Evolutionary conservation across 1,140 invertebrate genomes (phyloP), one percentile per base, ranked within the genome.

Genomic region (Tenebrio molitor): DNA sequence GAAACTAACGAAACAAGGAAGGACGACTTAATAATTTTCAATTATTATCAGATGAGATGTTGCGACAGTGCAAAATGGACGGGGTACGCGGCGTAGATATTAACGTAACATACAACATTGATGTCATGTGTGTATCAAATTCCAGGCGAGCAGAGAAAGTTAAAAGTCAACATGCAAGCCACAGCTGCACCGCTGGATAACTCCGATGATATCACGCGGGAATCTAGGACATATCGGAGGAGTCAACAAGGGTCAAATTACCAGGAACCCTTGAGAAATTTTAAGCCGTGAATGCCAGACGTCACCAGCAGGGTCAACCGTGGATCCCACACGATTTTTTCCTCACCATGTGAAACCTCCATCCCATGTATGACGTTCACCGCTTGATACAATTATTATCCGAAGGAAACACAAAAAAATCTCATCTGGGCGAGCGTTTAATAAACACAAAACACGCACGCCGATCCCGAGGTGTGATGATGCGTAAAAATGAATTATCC

Each of bases 111-210:
- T 50, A 42, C 66, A 33, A 34, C 14, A 53, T 69, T 53, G 19
- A 69, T 46, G 66, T 69, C 66, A 69, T 69, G 29, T 69, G 62
- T 69, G 66, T 69, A 69, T 69, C 66, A 53, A 69, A 69, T 69
- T 69, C 66, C 66, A 69, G 21, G 66, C 66, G 10, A 67, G 41
- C 66, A 69, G 66, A 69, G 66, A 69, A 69, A 69, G 66, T 69
- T 67, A 69, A 69, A 69, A 69, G 66, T 69, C 66, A 53, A 34
- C 66, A 69, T 53, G 66, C 66, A 69, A 69, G 66, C 23, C 41
- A 69, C 66, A 50, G 66, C 66, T 69, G 66, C 66, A 69, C 23
- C 66, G 33, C 17, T 33, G 33, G 41, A 69, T 69, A 34, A 46
- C 21, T 23, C 21, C 33, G 66, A 69, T 53, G 66, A 69, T 44